Evolutionary conservation across 2,888 invertebrate genomes (phyloP).

Genomic region (Sphaerophoria rueppellii): DNA sequence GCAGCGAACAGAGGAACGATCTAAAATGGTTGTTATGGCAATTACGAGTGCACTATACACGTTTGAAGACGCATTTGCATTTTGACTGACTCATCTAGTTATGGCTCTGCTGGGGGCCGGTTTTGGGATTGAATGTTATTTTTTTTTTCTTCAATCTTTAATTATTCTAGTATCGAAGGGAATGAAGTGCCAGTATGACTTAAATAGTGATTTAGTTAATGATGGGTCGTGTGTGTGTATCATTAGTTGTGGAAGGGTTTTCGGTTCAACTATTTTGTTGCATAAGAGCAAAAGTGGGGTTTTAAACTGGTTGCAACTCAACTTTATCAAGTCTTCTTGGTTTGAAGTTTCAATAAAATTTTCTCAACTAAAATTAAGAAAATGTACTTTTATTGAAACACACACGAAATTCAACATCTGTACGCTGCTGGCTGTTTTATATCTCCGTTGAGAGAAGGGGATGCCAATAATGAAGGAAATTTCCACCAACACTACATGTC

Average conservation of each 20-base stretch:
- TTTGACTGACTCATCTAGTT: conserved; percentile 57
- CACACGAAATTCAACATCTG: conserved; percentile 52
- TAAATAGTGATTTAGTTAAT: conserved; percentile 71
- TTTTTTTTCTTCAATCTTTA: background rate
- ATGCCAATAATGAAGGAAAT: background rate
- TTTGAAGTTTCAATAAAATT: no score
- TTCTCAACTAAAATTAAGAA: no score
- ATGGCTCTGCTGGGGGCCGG: conserved; percentile 62
- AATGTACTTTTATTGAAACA: conserved; percentile 41
- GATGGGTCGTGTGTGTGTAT: conserved; percentile 54
- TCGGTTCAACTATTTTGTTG: conserved; percentile 54
- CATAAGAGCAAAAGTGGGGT: conserved; percentile 61
- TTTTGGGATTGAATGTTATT: conserved; percentile 23
- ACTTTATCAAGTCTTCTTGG: no score
- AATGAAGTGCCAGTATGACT: conserved; percentile 27
- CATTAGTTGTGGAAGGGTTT: conserved; percentile 53
- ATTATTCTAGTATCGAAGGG: background rate
- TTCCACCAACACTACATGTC: background rate
- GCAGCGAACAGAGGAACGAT: conserved; percentile 39
- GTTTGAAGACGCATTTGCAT: conserved; percentile 51
- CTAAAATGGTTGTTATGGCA: conserved; percentile 33
- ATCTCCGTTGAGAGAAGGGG: conserved; percentile 11
- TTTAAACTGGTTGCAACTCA: no score
- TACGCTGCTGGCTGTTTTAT: conserved; percentile 24
- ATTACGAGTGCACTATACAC: background rate